Evolutionary conservation across 1,140 invertebrate genomes (phyloP), one percentile per base, ranked within the genome.

Genomic region (Littorina saxatilis): DNA sequence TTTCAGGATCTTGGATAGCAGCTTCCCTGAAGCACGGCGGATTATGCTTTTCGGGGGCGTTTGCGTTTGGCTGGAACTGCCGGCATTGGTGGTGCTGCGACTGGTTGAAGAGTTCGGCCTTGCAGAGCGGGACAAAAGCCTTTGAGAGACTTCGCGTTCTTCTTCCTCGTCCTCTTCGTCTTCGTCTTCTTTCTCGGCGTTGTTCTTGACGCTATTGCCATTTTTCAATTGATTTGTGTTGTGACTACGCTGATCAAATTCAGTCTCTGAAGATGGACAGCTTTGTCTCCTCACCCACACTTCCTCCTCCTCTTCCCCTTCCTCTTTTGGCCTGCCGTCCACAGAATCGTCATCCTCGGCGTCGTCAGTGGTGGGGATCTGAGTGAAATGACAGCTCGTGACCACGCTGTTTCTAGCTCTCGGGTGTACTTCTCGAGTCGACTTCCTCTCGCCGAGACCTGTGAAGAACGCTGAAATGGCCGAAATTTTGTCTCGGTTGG

Each of bases 331-430:
- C n/a, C 32, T 9, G 72, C 5, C 27, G 2, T 75, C 23, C 3
- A 29, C 61, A 15, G n/a, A 4, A 37, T 66, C 55, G 20, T 61
- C 32, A 9, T 66, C 50, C 13, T 61, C 32, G 3, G 15, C 23
- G 58, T 66, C 23, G 58, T 7, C 15, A 35, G 27, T 27, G 35
- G 55, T 39, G 37, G 74, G 52, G 74, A 29, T 32, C 5, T 40
- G 32, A 5, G 58, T 3, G 39, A 63, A 40, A 32, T 29, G 52
- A 39, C 35, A 63, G 55, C 76, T 43, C n/a, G 11, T 78, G 55
- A 58, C 32, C 3, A 78, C 39, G 76, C 76, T 78, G 76, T 78
- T 63, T 37, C 76, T 78, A 9, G 76, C 76, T 1, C 39, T 37
- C 32, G 76, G 76, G n/a, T 78, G 76, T 1, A 78, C 23, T 58